Evolutionary conservation across 2,888 invertebrate species (phyloP), one percentile per base, ranked within the genome.

Genomic region (Emmelina monodactyla): DNA sequence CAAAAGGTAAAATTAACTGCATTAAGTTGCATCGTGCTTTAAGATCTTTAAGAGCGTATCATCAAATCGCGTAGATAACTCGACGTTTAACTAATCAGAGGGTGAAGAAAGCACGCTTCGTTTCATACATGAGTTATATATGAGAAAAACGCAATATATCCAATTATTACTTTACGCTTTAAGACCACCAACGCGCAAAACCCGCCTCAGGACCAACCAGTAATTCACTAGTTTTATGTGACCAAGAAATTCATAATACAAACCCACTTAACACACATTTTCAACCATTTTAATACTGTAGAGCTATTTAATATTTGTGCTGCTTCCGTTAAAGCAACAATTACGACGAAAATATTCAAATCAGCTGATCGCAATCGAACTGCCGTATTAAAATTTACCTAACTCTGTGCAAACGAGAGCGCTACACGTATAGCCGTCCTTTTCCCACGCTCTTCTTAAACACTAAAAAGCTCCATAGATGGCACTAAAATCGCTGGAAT

Each of bases 391-490:
- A 40, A 43, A 44, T 64, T 64, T 56, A 59, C 47, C 45, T 41
- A 47, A 37, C 48, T 45, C 40, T 53, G 62, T 43, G 49, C 56
- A 58, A 59, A 56, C 37, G 41, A 41, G 37, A 42, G 31, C 28
- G 25, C 28, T 34, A 28, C 16, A n/a, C n/a, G n/a, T n/a, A n/a
- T n/a, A 15, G 31, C 48, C 42, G 36, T 62, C 65, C 55, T 55
- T 45, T 44, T 64, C 60, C 31, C 53, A 37, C 57, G 31, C 46
- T 41, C 52, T 52, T 55, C 61, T 62, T 62, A 71, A 73, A 63
- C 63, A 64, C 66, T 75, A 69, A 76, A 76, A 69, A 64, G 66
- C 71, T 72, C 62, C 67, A 79, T 73, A 81, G 81, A 79, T 80
- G 81, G 80, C 80, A 73, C 62, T 72, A 69, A 75, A 79, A 75